Evolutionary conservation across 2,113 vertebrate genomes (phyloP).

Genomic region (Azemiops feae): DNA sequence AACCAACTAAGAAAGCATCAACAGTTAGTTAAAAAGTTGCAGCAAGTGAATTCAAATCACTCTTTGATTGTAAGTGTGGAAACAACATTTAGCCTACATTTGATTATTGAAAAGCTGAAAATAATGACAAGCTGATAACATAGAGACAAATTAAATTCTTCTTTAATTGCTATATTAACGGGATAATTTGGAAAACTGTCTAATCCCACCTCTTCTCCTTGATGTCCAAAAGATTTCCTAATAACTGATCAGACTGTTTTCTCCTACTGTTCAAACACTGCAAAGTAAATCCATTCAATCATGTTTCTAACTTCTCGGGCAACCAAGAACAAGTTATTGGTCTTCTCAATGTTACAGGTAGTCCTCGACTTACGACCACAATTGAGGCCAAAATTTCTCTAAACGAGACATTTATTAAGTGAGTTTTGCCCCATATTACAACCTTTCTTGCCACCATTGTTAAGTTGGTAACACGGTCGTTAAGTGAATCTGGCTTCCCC

Average conservation of each 20-base stretch:
- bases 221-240: neutral
- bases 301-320: neutral
- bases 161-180: neutral
- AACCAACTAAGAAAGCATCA: neutral
- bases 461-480: too few species aligned
- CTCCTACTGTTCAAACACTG: neutral
- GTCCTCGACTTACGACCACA: too few species aligned
- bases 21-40: neutral
- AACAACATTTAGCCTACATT: neutral
- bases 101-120: neutral
- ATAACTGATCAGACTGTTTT: neutral
- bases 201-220: neutral
- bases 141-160: neutral
- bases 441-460: too few species aligned
- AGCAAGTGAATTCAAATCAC: constrained; percentile 8
- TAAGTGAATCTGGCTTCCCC: too few species aligned
- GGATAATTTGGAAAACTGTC: neutral
- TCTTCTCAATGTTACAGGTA: neutral
- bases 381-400: too few species aligned
- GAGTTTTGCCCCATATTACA: too few species aligned
- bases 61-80: neutral
- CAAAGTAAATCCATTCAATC: neutral
- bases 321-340: neutral
- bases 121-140: neutral
- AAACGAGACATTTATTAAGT: too few species aligned